A percentile compares a stretch with the other conserved stretches of the same genome.
phyloP scores from a whole-genome alignment of 92 coral and sea anemone species.

The Epizoanthus scotinus region DNA sequence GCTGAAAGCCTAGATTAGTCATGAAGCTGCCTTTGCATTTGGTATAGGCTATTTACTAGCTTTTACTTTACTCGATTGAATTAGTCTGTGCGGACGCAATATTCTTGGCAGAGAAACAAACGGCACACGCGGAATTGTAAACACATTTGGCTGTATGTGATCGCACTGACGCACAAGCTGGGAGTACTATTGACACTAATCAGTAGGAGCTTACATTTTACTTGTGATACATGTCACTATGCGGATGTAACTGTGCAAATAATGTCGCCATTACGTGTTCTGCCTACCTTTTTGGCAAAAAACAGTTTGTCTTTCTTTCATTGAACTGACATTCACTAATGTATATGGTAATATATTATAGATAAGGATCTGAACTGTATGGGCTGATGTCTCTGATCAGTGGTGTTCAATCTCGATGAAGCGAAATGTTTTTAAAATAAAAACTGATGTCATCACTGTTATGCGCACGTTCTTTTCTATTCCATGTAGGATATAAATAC shows the following conservation, averaged over 20 bases:
- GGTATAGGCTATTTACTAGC: too few species aligned
- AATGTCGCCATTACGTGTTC: neutral
- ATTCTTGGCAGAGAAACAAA: slow-evolving; percentile 4
- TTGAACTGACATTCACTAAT: neutral
- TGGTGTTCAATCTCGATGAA: neutral
- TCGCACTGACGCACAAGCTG: slow-evolving; percentile 4
- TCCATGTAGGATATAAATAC: too few species aligned
- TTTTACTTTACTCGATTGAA: too few species aligned
- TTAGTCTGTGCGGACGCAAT: too few species aligned
- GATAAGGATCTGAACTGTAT: neutral
- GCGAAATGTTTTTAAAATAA: too few species aligned
- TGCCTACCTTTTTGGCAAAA: slow-evolving; percentile 21
- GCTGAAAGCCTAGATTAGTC: too few species aligned
- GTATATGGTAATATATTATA: neutral
- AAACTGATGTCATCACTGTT: too few species aligned
- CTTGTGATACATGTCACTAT: slow-evolving; percentile 2
- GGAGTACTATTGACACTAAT: neutral
- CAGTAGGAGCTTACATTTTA: neutral
- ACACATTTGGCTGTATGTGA: neutral
- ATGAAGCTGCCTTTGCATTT: too few species aligned
- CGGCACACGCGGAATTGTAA: neutral
- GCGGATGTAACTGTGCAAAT: neutral
- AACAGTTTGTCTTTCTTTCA: slow-evolving; percentile 6
- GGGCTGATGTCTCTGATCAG: neutral
- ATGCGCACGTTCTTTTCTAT: too few species aligned